Evolutionary conservation across 2,888 invertebrate genomes (phyloP).

Genomic region (Habroteleia sp.): DNA sequence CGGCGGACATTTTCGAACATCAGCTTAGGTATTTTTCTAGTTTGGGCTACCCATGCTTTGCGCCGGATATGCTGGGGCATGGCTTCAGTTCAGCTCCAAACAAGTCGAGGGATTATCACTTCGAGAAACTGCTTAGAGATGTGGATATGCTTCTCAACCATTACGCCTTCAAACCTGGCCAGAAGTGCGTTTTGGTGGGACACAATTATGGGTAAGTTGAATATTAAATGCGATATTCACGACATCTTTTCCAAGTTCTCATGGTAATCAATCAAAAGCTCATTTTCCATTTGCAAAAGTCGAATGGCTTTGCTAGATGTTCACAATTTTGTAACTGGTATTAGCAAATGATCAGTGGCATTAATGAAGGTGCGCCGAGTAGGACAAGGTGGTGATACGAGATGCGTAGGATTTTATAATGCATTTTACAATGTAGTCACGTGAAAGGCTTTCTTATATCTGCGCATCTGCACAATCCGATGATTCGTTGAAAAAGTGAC

Average conservation of each 20-base stretch:
- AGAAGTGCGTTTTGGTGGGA: conserved; percentile 84
- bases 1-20: conserved; percentile 84
- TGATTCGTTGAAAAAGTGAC: too few species aligned
- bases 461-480: too few species aligned
- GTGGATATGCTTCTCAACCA: conserved; percentile 84
- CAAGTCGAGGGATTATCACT: conserved; percentile 83
- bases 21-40: conserved; percentile 84
- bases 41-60: conserved; percentile 85
- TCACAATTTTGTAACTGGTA: conserved; percentile 3
- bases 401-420: conserved; percentile 30
- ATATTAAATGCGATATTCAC: too few species aligned
- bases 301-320: too few species aligned
- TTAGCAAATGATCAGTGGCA: conserved; percentile 9
- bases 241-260: too few species aligned
- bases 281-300: too few species aligned
- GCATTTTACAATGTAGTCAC: neutral
- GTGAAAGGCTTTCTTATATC: too few species aligned
- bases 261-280: too few species aligned
- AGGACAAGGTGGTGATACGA: conserved; percentile 32
- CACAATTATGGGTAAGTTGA: conserved; percentile 86
- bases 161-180: conserved; percentile 82
- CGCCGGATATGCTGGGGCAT: conserved; percentile 86
- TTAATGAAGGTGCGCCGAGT: conserved; percentile 32
- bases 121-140: conserved; percentile 84
- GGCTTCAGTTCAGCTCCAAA: conserved; percentile 85